These are phyloP conservation scores for Furcifer pardalis DNA, from an alignment of 2,797 vertebrate genomes.

Conservation along the genomic window DNA sequence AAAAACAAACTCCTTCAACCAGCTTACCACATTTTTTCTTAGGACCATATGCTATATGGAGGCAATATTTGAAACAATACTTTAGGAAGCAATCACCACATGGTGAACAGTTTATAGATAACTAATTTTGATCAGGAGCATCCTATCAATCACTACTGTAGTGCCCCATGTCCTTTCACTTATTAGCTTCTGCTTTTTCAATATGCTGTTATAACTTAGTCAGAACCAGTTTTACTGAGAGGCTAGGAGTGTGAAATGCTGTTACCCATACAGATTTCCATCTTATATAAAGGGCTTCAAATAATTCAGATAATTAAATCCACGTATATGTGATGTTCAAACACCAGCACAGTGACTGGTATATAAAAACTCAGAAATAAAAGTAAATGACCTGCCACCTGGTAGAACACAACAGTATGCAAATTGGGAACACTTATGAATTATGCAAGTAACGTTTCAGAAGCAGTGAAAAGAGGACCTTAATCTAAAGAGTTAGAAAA, in stretches of 20 bases:
- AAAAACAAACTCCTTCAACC: background rate
- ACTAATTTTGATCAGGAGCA: background rate
- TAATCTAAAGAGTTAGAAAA: constrained; percentile 22
- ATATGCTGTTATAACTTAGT: no score
- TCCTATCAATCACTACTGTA: background rate
- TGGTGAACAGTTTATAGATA: background rate
- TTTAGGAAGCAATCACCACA: background rate
- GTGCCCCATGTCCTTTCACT: background rate
- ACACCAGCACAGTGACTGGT: constrained; percentile 1
- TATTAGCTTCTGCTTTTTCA: background rate
- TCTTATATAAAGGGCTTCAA: background rate
- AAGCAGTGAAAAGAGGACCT: background rate
- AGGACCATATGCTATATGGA: background rate
- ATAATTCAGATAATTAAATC: no score
- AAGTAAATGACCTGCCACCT: constrained; percentile 26
- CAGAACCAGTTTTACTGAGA: background rate
- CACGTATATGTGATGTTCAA: background rate
- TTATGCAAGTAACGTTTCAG: constrained; percentile 13
- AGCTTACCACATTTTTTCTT: background rate
- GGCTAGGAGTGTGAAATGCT: background rate
- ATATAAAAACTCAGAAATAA: constrained; percentile 33
- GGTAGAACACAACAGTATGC: constrained; percentile 24
- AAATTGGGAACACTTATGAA: constrained; percentile 19
- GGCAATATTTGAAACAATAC: background rate
- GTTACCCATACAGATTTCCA: background rate